Evolutionary conservation across 2,797 vertebrate species (phyloP).

Genomic region (Fratercula arctica): DNA sequence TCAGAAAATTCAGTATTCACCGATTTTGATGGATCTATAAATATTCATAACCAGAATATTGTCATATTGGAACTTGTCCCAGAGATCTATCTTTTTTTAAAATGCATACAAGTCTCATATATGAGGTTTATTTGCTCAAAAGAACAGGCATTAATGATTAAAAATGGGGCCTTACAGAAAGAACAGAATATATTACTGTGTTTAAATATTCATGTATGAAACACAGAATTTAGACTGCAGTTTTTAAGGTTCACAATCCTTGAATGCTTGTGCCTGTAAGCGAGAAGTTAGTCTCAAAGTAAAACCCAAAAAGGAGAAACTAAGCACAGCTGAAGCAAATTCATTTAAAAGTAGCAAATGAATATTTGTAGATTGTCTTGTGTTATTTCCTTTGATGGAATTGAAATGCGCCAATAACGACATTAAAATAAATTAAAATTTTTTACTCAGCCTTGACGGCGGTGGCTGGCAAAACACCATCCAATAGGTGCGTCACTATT

Average conservation of each 20-base stretch:
- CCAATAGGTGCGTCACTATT: neutral
- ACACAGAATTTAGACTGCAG: neutral
- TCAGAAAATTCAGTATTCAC: neutral
- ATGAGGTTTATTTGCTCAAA: neutral
- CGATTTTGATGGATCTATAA: constrained; percentile 8
- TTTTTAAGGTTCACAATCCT: neutral
- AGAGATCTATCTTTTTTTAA: neutral
- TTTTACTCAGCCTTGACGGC: neutral
- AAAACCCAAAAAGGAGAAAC: neutral
- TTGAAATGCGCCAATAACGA: neutral
- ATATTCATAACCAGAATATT: constrained; percentile 43
- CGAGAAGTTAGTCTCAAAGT: neutral
- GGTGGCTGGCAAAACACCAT: neutral
- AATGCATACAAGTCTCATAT: neutral
- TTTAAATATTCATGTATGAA: constrained; percentile 26
- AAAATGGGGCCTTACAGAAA: neutral
- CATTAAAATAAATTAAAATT: constrained; percentile 31
- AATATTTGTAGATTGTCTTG: neutral
- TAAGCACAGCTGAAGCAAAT: neutral
- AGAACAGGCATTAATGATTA: constrained; percentile 30
- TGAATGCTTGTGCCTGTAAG: neutral
- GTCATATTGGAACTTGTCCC: constrained; percentile 8
- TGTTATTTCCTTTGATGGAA: neutral
- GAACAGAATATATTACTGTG: neutral
- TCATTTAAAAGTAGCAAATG: neutral